Base-by-base conservation (phyloP, 2,113 vertebrate species). In the Ptilonorhynchus violaceus region DNA sequence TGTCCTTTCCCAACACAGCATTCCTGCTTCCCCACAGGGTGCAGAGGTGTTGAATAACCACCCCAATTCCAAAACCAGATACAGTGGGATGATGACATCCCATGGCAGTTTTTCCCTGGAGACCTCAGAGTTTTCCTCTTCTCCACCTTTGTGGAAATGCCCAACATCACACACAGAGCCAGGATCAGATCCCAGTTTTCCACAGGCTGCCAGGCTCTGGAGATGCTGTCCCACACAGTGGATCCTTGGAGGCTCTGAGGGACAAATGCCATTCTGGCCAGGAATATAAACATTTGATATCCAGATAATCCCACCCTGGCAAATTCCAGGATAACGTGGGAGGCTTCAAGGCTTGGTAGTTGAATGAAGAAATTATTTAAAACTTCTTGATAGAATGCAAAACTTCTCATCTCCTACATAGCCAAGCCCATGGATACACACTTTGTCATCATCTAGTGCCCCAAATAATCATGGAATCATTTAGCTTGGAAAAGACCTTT, bases 201-300 rank as follows among this genome's bases (percentile, higher is more conserved):
- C 46, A 52, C 4, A 49, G n/a, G 23, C n/a, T 89, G 46, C 53
- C 42, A 58, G 42, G 55, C 41, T 55, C 69, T 35, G 86, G 63
- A 81, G 69, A 44, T 1, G 6, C 25, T 35, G 14, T 39, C 28
- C 25, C 19, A n/a, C 28, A 17, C 4, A n/a, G 13, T 1, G 31
- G 12, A 49, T 62, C n/a, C 84, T 37, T 28, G 37, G 15, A 33
- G 27, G 15, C 14, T 59, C 44, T 8, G 12, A 83, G 31, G 60
- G 15, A 79, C 21, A 78, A 11, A 12, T 37, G 39, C 33, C n/a
- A 15, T 22, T 42, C 42, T 44, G 11, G n/a, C 7, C 18, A 67
- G 52, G 7, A 23, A 33, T 9, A 49, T 58, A 55, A 58, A 13
- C 0, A 1, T 1, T 1, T 30, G 11, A 63, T 7, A 41, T 3